phyloP scores from a whole-genome alignment of 2,888 invertebrate species.

The Xestia c-nigrum region DNA sequence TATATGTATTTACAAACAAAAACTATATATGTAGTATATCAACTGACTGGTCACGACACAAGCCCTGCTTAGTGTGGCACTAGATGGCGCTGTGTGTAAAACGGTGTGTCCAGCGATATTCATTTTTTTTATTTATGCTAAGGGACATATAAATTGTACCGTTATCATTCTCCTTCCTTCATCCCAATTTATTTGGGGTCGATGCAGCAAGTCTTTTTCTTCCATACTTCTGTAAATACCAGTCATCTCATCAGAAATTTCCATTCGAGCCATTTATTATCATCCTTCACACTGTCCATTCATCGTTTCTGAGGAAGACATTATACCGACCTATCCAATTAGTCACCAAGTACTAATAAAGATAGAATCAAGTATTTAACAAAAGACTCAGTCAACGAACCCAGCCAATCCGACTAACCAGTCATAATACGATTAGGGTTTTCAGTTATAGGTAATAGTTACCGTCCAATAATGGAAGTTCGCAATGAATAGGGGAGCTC shows the following conservation, averaged over 20 bases:
- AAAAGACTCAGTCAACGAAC: neutral
- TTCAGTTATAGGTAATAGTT: constrained; percentile 37
- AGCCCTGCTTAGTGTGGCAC: no score
- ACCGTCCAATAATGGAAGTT: constrained; percentile 36
- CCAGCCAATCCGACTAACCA: neutral
- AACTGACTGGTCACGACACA: no score
- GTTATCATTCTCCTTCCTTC: neutral
- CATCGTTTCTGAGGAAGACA: neutral
- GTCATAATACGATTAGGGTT: constrained; percentile 24
- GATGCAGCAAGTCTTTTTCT: neutral
- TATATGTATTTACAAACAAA: no score
- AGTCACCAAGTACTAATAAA: neutral
- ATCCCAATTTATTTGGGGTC: neutral
- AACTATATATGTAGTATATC: no score
- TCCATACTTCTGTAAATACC: neutral
- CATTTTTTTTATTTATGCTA: neutral
- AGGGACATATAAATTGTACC: neutral
- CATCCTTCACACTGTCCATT: neutral
- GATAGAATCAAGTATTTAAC: neutral
- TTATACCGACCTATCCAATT: neutral
- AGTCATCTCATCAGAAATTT: neutral
- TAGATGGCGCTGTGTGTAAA: no score
- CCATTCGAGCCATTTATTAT: neutral
- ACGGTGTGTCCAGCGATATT: no score
- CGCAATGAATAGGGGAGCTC: constrained; percentile 33